Evolutionary conservation across 2,888 invertebrate species (phyloP), one percentile per base, ranked within the genome.

Genomic region (Agrypnus murinus): DNA sequence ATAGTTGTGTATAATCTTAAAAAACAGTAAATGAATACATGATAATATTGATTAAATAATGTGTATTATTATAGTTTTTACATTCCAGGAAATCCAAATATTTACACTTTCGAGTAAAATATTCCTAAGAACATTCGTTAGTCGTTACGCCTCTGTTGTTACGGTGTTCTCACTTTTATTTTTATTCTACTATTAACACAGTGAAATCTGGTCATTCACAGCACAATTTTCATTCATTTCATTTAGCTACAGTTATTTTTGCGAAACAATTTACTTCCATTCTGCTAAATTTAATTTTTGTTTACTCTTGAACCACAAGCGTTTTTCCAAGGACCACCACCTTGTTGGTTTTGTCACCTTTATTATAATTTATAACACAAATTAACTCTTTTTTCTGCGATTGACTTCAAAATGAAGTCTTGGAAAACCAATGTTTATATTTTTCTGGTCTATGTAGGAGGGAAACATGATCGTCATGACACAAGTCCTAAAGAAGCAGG

Each of bases 401-500:
- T 25, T 3, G 25, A 25, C 25, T 25, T 25, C 3, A 25, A n/a
- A 25, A 25, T 25, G 2, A 25, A 25, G 25, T 25, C 25, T n/a
- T n/a, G 25, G 25, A 25, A 25, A 25, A 2, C 5, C 5, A 25
- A 5, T 2, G 25, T 25, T 25, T 25, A 25, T 25, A 55, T 15
- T 38, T 55, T 55, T 55, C 36, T 55, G 55, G 15, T n/a, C 17
- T 72, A 63, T 60, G 58, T 65, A 65, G 69, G 68, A 60, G 59
- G 59, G 25, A 59, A 25, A 25, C 25, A 25, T 25, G 25, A 25
- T n/a, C n/a, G n/a, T n/a, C n/a, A 25, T 12, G n/a, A 59, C 62
- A 64, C 55, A 55, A 38, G 55, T 55, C 55, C 55, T 38, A 55
- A 69, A 70, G 55, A n/a, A 25, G 25, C 60, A 74, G 71, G 66